These are phyloP conservation scores for Nysson spinosus DNA, from an alignment of 2,888 invertebrate species.

Conservation along the genomic window DNA sequence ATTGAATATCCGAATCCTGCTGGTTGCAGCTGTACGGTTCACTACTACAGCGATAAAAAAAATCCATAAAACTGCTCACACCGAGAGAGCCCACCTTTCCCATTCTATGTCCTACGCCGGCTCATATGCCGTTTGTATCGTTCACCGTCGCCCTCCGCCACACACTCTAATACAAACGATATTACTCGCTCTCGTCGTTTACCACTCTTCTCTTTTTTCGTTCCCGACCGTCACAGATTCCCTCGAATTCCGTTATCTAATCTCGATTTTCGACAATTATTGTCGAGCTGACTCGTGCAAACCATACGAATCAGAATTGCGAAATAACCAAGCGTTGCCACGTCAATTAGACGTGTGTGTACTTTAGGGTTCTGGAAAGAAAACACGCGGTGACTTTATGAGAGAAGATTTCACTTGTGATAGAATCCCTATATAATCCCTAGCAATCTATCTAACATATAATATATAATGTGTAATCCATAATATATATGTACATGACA, in stretches of 20 bases:
- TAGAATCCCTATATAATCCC: too few relatives aligned
- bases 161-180: conserved; percentile 55
- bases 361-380: too few relatives aligned
- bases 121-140: conserved; percentile 62
- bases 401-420: too few relatives aligned
- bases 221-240: conserved; percentile 15
- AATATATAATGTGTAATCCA: too few relatives aligned
- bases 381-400: too few relatives aligned
- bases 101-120: conserved; percentile 46
- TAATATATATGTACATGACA: too few relatives aligned
- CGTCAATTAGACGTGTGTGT: too few relatives aligned
- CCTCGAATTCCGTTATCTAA: not conserved
- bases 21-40: conserved; percentile 66
- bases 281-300: not conserved
- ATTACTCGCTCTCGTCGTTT: conserved; percentile 39
- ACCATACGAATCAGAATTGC: not conserved
- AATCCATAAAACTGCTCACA: conserved; percentile 75
- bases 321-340: too few relatives aligned
- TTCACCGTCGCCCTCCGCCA: conserved; percentile 50
- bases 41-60: conserved; percentile 72
- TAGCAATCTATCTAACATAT: too few relatives aligned
- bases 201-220: conserved; percentile 18
- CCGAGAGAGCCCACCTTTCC: conserved; percentile 30
- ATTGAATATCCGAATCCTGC: conserved; percentile 78
- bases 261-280: not conserved